These are phyloP conservation scores for Phenganax marumi DNA, from an alignment of 92 coral and sea anemone species.

Conservation along the genomic window DNA sequence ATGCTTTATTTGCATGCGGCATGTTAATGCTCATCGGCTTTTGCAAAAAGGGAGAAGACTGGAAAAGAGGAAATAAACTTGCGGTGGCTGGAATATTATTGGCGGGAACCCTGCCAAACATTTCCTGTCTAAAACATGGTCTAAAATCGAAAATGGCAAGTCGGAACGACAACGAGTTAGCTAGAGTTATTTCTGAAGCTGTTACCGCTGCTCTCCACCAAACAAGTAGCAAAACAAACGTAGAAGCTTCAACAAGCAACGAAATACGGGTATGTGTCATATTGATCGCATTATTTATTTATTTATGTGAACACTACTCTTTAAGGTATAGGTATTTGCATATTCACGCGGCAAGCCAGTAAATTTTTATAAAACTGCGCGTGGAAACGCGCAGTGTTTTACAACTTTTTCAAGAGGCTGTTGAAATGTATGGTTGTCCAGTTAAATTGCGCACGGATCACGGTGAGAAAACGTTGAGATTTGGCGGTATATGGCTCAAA, in stretches of 20 bases:
- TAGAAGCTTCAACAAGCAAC: neutral
- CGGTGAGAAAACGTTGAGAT: constrained; percentile 54
- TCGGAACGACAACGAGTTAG: neutral
- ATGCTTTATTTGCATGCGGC: too few species aligned
- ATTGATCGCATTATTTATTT: neutral
- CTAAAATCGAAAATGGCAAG: neutral
- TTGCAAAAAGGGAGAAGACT: neutral
- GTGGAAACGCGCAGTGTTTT: constrained; percentile 20
- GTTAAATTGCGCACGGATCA: constrained; percentile 57
- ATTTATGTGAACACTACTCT: neutral
- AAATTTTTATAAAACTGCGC: too few species aligned
- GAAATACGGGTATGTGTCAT: neutral
- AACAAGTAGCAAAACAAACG: neutral
- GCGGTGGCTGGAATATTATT: neutral
- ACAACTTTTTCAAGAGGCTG: constrained; percentile 42
- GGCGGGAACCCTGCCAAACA: neutral
- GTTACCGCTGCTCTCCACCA: neutral
- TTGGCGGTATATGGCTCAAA: constrained; percentile 42
- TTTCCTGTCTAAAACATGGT: too few species aligned
- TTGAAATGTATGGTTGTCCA: constrained; percentile 54
- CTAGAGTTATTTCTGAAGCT: neutral
- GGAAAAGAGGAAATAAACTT: too few species aligned
- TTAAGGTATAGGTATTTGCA: too few species aligned
- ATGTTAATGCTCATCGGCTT: too few species aligned
- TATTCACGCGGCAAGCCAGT: too few species aligned